Base-by-base conservation (phyloP, 2,888 invertebrate genomes). In the Coronaproctus castanopsis region DNA sequence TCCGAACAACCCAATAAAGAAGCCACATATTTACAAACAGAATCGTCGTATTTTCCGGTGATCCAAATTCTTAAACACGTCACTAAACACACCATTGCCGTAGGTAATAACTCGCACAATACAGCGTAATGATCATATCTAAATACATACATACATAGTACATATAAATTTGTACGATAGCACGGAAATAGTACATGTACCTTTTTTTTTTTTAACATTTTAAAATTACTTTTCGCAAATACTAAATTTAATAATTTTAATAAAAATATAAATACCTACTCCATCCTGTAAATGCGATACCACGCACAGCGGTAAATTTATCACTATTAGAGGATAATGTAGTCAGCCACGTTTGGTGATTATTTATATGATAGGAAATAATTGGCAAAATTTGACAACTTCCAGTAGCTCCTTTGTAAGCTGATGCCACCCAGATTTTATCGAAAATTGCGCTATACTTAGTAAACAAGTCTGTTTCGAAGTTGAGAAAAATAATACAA, bases 321-420 rank as follows among this genome's bases (percentile, higher is more conserved):
- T 81, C 71, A 64, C 74, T 74, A 18, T 71, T 71, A 1, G 72
- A 74, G 24, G 74, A 71, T 0, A 82, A 68, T 65, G 78, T 78
- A 14, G 72, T 68, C 10, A 81, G 67, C 85, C 89, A 89, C 1
- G 81, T 80, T 62, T 80, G 77, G 62, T 88, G 85, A 71, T 87
- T 89, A 65, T 82, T 81, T 14, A 83, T 73, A 67, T 89, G 88
- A 62, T 84, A 80, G 22, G 74, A 73, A 57, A 81, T 77, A 14
- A 82, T 76, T 20, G 87, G 83, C 58, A 84, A 68, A 62, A 80
- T 79, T 72, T 83, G 80, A 65, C 79, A 77, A 58, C 83, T 80
- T 0, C 87, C 85, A 62, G 86, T 85, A 0, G 90, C 87, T 1
- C 91, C 91, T 73, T 91, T 91, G 69, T 81, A 91, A 0, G 89